Conservation (phyloP, 2,113 vertebrate species). For the Macroglossus sobrinus region DNA sequence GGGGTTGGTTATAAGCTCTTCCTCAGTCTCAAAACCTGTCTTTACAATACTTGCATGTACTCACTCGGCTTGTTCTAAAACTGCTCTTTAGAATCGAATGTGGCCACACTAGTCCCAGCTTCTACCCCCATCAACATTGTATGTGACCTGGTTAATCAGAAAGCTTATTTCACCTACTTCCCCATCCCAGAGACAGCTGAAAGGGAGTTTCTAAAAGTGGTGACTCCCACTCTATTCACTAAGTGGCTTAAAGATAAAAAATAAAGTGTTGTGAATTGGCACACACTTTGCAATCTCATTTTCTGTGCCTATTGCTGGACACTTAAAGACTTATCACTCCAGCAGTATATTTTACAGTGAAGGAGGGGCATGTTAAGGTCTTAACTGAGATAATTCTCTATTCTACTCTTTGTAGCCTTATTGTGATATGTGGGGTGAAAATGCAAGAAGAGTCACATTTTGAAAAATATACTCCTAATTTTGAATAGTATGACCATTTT, state of each 20-base stretch:
- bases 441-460: background rate
- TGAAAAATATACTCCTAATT: constrained; percentile 23
- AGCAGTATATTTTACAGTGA: background rate
- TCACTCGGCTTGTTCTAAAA: background rate
- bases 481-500: background rate
- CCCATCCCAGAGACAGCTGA: background rate
- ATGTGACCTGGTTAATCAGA: constrained; percentile 10
- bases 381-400: background rate
- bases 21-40: background rate
- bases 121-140: background rate
- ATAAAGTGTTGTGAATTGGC: constrained; percentile 2
- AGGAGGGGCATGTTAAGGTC: background rate
- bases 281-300: constrained; percentile 28
- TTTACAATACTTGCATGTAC: background rate
- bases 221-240: constrained; percentile 8
- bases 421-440: background rate
- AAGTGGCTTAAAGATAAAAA: constrained; percentile 51
- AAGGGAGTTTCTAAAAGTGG: background rate
- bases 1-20: background rate
- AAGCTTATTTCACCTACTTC: constrained; percentile 20
- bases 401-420: constrained; percentile 23
- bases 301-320: background rate
- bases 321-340: background rate
- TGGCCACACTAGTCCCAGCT: background rate
- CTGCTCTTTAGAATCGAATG: background rate